Conservation (phyloP, 2,888 invertebrate genomes). For the Pediacus dermestoides region DNA sequence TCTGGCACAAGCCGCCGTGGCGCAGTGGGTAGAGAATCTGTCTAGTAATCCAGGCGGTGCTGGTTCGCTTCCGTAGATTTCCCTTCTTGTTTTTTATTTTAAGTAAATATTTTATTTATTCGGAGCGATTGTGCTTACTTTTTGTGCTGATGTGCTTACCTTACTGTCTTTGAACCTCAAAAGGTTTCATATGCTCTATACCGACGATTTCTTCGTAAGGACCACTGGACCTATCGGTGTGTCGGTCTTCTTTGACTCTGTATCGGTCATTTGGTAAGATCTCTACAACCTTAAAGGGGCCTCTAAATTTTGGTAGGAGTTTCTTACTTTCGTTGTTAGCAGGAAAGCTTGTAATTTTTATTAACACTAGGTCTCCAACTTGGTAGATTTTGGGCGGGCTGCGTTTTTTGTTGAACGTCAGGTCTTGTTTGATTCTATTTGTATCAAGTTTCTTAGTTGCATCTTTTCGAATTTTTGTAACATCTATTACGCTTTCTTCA, state of each 20-base stretch:
- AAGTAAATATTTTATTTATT: background rate
- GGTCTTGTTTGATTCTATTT: constrained; percentile 4
- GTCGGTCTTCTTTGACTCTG: constrained; percentile 4
- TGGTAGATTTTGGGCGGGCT: background rate
- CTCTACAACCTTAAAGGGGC: constrained; percentile 9
- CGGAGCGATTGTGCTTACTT: background rate
- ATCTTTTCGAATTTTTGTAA: constrained; percentile 13
- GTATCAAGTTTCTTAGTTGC: constrained; percentile 9
- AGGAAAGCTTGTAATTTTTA: constrained; percentile 3
- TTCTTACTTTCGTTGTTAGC: constrained; percentile 11
- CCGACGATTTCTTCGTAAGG: background rate
- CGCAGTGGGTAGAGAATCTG: no score
- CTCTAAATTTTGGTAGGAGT: constrained; percentile 8
- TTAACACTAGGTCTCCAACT: constrained; percentile 7
- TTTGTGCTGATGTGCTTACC: background rate
- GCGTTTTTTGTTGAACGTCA: constrained; percentile 2
- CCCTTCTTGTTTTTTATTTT: background rate
- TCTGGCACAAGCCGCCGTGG: no score
- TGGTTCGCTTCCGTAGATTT: no score
- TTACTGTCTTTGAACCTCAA: no score
- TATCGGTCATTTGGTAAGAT: constrained; percentile 10
- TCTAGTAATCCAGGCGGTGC: no score
- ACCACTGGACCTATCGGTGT: constrained; percentile 2
- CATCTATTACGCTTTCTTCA: constrained; percentile 16
- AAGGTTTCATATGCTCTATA: background rate